A percentile compares a stretch with the other conserved stretches of the same genome.
Conservation (phyloP, 2,113 vertebrate genomes). For the Clarias gariepinus region DNA sequence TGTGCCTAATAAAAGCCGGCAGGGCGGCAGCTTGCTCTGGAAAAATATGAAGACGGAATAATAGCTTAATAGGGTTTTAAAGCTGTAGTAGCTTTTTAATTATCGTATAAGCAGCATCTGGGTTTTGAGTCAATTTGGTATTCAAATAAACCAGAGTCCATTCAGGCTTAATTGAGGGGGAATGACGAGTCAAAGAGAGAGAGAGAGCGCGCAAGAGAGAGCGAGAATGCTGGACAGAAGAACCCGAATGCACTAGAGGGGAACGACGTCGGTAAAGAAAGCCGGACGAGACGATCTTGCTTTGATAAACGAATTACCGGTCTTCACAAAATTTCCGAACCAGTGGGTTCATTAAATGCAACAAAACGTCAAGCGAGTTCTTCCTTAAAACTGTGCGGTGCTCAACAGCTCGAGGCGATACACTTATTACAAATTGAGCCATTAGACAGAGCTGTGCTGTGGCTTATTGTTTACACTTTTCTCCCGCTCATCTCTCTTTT, state of each 20-base stretch:
- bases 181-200: background rate
- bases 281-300: conserved; percentile 41
- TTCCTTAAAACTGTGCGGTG: conserved; percentile 12
- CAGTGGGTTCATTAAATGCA: conserved; percentile 52
- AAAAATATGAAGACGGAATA: conserved; percentile 34
- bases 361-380: conserved; percentile 49
- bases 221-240: background rate
- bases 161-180: conserved; percentile 8
- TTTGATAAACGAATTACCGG: conserved; percentile 53
- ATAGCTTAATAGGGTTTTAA: conserved; percentile 18
- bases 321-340: conserved; percentile 46
- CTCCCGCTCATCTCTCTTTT: conserved; percentile 9
- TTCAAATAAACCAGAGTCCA: conserved; percentile 28
- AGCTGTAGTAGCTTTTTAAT: conserved; percentile 41
- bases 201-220: no score
- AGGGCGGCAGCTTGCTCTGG: conserved; percentile 10
- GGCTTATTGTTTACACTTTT: conserved; percentile 63
- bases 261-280: conserved; percentile 36
- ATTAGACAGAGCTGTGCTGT: conserved; percentile 74
- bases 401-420: conserved; percentile 79
- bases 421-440: conserved; percentile 83
- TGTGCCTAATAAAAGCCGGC: conserved; percentile 45
- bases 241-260: background rate
- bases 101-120: conserved; percentile 34
- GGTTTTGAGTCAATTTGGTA: conserved; percentile 37